Percentiles rank a stretch among this genome's conserved stretches.
These are phyloP conservation scores for Drosophila ambigua DNA, from an alignment of 1,140 invertebrate genomes.

Conservation along the genomic window DNA sequence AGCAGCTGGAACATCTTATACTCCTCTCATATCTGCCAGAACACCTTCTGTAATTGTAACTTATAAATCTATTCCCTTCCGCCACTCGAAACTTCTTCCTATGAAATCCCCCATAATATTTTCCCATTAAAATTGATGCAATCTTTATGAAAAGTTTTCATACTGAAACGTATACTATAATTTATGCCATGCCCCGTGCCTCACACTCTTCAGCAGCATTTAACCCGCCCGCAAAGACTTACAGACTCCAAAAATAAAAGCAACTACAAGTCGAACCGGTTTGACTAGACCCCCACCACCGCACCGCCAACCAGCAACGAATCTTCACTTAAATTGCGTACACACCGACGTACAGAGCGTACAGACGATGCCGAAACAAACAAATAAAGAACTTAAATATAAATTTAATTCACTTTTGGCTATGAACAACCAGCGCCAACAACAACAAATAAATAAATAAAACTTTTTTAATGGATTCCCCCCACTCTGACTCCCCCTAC, in stretches of 20 bases:
- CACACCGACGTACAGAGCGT: constrained; percentile 5
- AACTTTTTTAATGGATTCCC: constrained; percentile 36
- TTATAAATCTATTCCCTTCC: no score
- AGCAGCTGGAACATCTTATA: no score
- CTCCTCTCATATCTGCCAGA: no score
- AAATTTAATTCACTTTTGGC: constrained; percentile 43
- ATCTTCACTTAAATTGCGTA: constrained; percentile 49
- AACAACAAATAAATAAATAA: constrained; percentile 18
- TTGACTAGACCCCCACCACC: constrained; percentile 27
- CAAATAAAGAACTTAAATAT: constrained; percentile 31
- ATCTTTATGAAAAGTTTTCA: no score
- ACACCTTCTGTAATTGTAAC: no score
- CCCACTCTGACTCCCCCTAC: background rate
- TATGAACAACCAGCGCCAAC: constrained; percentile 11
- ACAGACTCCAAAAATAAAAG: constrained; percentile 18
- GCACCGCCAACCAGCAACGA: background rate
- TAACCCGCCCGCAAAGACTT: constrained; percentile 3
- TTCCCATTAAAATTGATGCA: no score
- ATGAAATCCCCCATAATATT: no score
- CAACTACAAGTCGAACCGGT: constrained; percentile 35
- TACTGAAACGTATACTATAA: no score
- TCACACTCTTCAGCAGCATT: background rate
- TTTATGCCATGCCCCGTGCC: no score
- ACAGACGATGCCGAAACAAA: background rate
- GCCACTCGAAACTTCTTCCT: no score